Evolutionary conservation across 1,140 invertebrate species (phyloP).

Genomic region (Drosophila virilis): DNA sequence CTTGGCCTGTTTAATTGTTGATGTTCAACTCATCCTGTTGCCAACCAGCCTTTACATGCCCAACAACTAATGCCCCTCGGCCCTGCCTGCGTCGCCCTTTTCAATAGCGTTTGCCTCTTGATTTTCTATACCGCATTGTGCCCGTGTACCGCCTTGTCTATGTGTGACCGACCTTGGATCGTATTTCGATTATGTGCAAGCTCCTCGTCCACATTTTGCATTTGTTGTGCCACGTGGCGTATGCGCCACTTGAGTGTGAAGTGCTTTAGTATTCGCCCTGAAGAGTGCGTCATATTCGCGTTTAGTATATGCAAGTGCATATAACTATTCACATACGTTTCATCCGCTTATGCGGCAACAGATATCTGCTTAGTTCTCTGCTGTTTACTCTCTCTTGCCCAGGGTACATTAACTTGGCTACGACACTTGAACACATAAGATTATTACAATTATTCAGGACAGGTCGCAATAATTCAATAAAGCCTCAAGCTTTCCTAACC

Average conservation of each 20-base stretch:
- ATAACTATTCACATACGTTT: not conserved
- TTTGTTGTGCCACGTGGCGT: slow-evolving; percentile 51
- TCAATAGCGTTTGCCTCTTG: not conserved
- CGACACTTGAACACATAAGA: too few relatives aligned
- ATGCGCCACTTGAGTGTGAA: slow-evolving; percentile 17
- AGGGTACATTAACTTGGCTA: too few relatives aligned
- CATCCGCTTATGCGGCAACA: not conserved
- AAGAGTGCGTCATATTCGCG: not conserved
- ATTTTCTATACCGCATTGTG: not conserved
- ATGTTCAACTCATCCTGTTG: slow-evolving; percentile 10
- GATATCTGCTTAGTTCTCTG: not conserved
- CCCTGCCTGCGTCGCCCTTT: not conserved
- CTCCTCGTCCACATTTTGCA: slow-evolving; percentile 23
- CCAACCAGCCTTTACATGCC: not conserved
- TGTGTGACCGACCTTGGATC: slow-evolving; percentile 46
- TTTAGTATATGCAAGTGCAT: not conserved
- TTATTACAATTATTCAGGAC: too few relatives aligned
- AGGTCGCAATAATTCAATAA: too few relatives aligned
- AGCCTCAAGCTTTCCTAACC: too few relatives aligned
- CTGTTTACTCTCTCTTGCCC: too few relatives aligned
- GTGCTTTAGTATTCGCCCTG: slow-evolving; percentile 2
- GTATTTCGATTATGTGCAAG: slow-evolving; percentile 63
- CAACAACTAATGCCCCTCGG: not conserved
- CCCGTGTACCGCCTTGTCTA: not conserved
- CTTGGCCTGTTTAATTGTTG: slow-evolving; percentile 10